These are phyloP conservation scores for Marasmarcha lunaedactyla DNA, from an alignment of 2,888 invertebrate species.

Conservation along the genomic window DNA sequence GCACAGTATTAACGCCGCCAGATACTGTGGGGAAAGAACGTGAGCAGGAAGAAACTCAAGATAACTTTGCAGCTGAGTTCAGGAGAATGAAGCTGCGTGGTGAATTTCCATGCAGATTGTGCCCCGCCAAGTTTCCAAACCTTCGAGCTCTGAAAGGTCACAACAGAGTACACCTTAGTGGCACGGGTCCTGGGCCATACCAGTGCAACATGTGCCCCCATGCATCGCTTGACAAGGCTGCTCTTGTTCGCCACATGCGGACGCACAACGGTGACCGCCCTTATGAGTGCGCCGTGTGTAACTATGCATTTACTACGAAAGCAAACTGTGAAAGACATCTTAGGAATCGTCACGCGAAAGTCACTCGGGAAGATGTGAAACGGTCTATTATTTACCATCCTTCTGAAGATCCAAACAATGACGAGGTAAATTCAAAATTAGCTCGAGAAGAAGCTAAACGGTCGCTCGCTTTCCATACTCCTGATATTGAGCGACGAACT, in stretches of 20 bases:
- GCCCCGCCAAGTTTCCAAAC: slow-evolving; percentile 88
- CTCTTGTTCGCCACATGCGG: slow-evolving; percentile 90
- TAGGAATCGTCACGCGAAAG: slow-evolving; percentile 89
- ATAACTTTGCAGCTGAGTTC: slow-evolving; percentile 86
- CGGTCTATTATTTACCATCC: slow-evolving; percentile 89
- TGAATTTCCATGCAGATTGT: slow-evolving; percentile 92
- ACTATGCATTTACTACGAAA: slow-evolving; percentile 96
- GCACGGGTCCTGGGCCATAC: slow-evolving; percentile 83
- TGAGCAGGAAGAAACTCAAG: slow-evolving; percentile 79
- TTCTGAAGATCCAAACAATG: slow-evolving; percentile 85
- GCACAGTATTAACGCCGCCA: slow-evolving; percentile 51
- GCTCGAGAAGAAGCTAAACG: slow-evolving; percentile 68
- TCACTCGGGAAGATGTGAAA: slow-evolving; percentile 89
- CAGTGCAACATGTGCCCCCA: slow-evolving; percentile 95
- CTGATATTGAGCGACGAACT: slow-evolving; percentile 55
- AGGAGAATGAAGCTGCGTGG: slow-evolving; percentile 91
- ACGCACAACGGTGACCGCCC: slow-evolving; percentile 96
- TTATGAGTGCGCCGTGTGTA: slow-evolving; percentile 94
- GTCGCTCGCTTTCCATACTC: slow-evolving; percentile 64
- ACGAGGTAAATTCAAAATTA: slow-evolving; percentile 73
- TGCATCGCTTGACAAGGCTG: slow-evolving; percentile 90
- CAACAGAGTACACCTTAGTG: slow-evolving; percentile 86
- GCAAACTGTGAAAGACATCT: slow-evolving; percentile 97
- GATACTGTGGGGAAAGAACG: slow-evolving; percentile 49
- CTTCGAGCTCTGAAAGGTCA: slow-evolving; percentile 91